phyloP scores from a whole-genome alignment of 2,797 vertebrate genomes.

The Spondyliosoma cantharus region DNA sequence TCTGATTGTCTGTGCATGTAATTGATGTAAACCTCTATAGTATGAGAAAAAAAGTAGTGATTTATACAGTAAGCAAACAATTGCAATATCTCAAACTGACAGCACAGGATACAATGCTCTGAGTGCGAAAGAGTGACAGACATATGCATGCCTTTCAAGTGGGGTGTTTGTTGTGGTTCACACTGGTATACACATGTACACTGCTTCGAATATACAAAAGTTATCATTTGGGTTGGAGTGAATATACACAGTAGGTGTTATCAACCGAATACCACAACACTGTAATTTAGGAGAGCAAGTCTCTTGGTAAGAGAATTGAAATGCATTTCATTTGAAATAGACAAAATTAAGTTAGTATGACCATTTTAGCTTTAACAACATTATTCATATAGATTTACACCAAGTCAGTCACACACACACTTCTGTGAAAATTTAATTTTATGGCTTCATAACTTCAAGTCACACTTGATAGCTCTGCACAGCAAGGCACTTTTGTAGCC shows the following conservation, averaged over 20 bases:
- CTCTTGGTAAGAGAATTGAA: neutral
- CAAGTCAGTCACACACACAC: neutral
- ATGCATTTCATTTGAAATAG: too few species aligned
- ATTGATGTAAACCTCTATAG: neutral
- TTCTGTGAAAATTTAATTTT: conserved; percentile 5
- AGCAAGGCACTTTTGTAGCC: neutral
- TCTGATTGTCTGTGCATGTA: neutral
- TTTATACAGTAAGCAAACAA: neutral
- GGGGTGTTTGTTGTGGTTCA: neutral
- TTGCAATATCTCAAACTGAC: neutral
- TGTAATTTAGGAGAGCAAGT: neutral
- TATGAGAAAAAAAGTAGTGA: neutral
- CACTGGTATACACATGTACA: neutral
- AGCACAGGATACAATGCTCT: neutral
- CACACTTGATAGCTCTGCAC: neutral
- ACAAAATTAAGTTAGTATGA: neutral
- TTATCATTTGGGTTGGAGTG: neutral
- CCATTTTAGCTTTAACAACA: neutral
- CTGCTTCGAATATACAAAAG: neutral
- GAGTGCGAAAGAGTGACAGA: neutral
- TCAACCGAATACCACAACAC: neutral
- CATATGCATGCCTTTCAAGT: neutral
- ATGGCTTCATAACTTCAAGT: conserved; percentile 7
- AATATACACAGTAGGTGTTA: neutral
- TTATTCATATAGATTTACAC: neutral